Conservation (phyloP, 2,797 vertebrate species). For the Manis javanica region DNA sequence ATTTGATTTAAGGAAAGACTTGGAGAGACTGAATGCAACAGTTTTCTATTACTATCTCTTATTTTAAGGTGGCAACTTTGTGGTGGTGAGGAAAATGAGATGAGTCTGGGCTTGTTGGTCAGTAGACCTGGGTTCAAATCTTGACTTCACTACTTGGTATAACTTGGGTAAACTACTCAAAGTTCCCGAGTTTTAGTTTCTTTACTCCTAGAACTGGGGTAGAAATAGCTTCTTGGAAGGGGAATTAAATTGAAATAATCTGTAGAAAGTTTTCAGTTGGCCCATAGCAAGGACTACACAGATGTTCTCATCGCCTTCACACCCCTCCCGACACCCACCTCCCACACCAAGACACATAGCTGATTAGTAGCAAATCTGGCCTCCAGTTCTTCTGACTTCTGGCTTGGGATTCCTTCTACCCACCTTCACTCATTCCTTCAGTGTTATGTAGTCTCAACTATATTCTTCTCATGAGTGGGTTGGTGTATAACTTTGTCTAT, state of each 20-base stretch:
- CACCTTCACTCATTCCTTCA: background rate
- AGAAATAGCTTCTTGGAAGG: slow-evolving; percentile 14
- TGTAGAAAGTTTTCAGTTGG: background rate
- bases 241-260: background rate
- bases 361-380: background rate
- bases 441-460: background rate
- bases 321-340: background rate
- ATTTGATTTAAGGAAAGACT: background rate
- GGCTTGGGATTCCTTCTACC: background rate
- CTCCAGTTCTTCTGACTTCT: background rate
- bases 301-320: background rate
- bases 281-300: background rate
- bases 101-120: background rate
- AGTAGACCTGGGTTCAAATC: background rate
- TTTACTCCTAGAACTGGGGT: background rate
- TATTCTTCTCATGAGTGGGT: background rate
- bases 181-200: background rate
- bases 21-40: background rate
- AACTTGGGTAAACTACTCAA: slow-evolving; percentile 18
- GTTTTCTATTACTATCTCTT: background rate
- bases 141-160: background rate
- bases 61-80: slow-evolving; percentile 30
- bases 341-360: background rate
- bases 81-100: slow-evolving; percentile 21
- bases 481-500: background rate